Conservation (phyloP, 2,797 vertebrate species). For the Glossophaga mutica region DNA sequence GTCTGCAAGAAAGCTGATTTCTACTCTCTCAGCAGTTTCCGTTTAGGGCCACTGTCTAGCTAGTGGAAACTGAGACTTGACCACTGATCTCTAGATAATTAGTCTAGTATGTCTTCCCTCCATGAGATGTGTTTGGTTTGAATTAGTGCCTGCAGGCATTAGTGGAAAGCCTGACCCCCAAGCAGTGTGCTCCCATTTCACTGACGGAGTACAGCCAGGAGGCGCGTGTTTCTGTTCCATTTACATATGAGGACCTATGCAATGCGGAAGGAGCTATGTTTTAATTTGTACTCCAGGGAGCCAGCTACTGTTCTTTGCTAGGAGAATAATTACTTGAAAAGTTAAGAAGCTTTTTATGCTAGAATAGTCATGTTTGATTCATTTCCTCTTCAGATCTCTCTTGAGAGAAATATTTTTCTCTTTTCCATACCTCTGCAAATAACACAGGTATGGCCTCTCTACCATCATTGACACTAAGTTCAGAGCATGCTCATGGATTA, state of each 20-base stretch:
- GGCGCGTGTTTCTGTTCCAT: not conserved
- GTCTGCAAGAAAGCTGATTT: not conserved
- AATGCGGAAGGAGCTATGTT: not conserved
- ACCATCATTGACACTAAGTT: not conserved
- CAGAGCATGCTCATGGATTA: not conserved
- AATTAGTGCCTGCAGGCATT: not conserved
- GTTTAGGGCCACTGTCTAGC: not conserved
- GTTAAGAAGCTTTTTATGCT: constrained; percentile 3
- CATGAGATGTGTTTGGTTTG: not conserved
- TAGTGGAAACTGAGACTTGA: not conserved
- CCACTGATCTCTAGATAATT: not conserved
- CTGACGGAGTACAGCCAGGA: not conserved
- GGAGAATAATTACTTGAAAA: constrained; percentile 25
- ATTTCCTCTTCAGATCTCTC: constrained; percentile 25
- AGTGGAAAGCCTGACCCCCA: not conserved
- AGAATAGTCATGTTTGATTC: constrained; percentile 13
- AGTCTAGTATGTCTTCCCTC: not conserved
- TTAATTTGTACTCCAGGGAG: not conserved
- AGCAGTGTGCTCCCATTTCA: not conserved
- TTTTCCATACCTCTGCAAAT: not conserved
- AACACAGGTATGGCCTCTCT: not conserved
- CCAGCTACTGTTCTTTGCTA: not conserved
- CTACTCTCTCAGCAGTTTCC: not conserved
- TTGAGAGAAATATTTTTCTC: not conserved
- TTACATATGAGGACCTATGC: not conserved